phyloP scores from a whole-genome alignment of 2,888 invertebrate species.

The Drosophila atripex region DNA sequence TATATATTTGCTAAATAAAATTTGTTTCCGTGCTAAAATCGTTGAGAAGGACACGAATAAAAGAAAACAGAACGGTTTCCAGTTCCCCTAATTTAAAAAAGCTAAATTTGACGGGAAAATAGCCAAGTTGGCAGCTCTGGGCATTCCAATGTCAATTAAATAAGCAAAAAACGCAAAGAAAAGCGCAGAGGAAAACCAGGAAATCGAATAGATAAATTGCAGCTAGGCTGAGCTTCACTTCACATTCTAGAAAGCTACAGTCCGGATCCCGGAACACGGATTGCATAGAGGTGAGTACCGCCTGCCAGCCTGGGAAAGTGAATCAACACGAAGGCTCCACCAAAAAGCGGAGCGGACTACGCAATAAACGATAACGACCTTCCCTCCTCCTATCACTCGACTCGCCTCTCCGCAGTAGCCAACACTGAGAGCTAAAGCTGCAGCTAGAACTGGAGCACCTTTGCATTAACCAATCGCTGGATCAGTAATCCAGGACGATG shows the following conservation, averaged over 20 bases:
- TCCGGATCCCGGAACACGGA: background rate
- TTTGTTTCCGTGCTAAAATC: too few relatives aligned
- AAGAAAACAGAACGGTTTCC: background rate
- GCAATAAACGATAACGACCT: constrained; percentile 70
- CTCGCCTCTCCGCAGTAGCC: too few relatives aligned
- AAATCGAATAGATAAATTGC: background rate
- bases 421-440: background rate
- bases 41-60: too few relatives aligned
- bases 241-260: background rate
- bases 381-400: constrained; percentile 15
- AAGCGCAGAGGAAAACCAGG: constrained; percentile 5
- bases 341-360: constrained; percentile 51
- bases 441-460: constrained; percentile 2
- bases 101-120: background rate
- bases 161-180: constrained; percentile 51
- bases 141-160: constrained; percentile 67
- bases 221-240: background rate
- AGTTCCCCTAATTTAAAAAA: background rate
- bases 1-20: too few relatives aligned
- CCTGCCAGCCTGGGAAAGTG: background rate
- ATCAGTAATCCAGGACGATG: constrained; percentile 54
- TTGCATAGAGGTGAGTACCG: background rate
- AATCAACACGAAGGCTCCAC: background rate
- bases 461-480: background rate
- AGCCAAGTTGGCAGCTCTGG: constrained; percentile 22